Conservation (phyloP, 2,888 invertebrate genomes). For the Serrognathus titanus region DNA sequence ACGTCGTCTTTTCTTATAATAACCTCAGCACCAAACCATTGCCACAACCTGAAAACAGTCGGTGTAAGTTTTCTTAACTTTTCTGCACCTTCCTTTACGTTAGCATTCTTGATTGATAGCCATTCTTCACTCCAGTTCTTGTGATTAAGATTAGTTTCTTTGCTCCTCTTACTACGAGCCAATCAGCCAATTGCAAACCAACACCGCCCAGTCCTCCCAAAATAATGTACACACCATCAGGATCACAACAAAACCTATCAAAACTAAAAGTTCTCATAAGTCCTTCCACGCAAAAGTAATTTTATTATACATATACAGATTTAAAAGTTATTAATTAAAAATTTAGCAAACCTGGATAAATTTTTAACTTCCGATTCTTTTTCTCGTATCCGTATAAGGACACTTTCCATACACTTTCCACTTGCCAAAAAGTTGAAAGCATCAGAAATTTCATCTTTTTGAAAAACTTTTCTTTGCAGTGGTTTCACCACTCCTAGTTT, state of each 20-base stretch:
- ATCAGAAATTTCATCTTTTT: slow-evolving; percentile 62
- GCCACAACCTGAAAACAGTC: slow-evolving; percentile 53
- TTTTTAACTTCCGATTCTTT: slow-evolving; percentile 30
- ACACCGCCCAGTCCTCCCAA: slow-evolving; percentile 88
- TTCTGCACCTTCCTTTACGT: slow-evolving; percentile 47
- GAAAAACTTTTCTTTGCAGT: slow-evolving; percentile 62
- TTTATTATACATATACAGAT: slow-evolving; percentile 5
- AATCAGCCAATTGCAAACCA: slow-evolving; percentile 83
- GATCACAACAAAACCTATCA: slow-evolving; percentile 17
- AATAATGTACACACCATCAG: slow-evolving; percentile 52
- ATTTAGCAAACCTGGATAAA: neutral
- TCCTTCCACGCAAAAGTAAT: slow-evolving; percentile 8
- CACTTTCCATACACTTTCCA: slow-evolving; percentile 81
- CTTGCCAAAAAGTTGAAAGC: slow-evolving; percentile 65
- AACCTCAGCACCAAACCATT: slow-evolving; percentile 65
- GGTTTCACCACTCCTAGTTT: slow-evolving; percentile 64
- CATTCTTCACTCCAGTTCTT: slow-evolving; percentile 72
- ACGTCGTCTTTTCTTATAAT: slow-evolving; percentile 70
- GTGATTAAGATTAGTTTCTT: slow-evolving; percentile 76
- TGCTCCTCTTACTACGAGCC: slow-evolving; percentile 81
- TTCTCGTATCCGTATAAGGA: slow-evolving; percentile 45
- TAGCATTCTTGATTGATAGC: slow-evolving; percentile 76
- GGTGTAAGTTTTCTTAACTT: neutral
- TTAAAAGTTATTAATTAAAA: no score
- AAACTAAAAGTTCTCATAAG: slow-evolving; percentile 30